Evolutionary conservation across 2,888 invertebrate species (phyloP), one percentile per base, ranked within the genome.

Genomic region (Watsonalla cultraria): DNA sequence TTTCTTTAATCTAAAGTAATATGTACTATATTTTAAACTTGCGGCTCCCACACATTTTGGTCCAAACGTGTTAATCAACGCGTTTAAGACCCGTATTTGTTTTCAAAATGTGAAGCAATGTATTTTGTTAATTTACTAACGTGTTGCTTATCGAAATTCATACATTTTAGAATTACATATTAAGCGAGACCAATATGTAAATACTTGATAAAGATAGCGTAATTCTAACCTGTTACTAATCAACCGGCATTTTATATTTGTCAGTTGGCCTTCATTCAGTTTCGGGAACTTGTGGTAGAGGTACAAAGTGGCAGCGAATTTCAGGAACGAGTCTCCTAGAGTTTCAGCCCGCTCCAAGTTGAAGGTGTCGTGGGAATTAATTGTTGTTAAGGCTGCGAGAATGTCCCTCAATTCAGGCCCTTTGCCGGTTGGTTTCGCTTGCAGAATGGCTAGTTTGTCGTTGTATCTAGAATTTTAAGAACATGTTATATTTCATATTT

Each of bases 281-380:
- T 81, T 78, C 0, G 94, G 93, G 77, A 94, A 96, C 54, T 91
- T 90, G 63, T 94, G 92, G 74, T 92, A 95, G 15, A 97, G 86
- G 76, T 93, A 96, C 5, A 96, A 80, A 0, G 95, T 95, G 0
- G 93, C 91, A 1, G 95, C 93, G 66, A 94, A 95, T 84, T 98
- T 98, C 7, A 98, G 86, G 80, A 96, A 96, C 0, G 97, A 95
- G 79, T 98, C 98, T 0, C 98, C 98, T 5, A 98, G 91, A 0
- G 96, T 96, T 82, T 98, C 98, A 11, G 95, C 86, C 0, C 97
- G 88, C 76, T 98, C 98, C 65, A 96, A 80, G 75, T 96, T 93
- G 61, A 97, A 93, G 6, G 92, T 92, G 70, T 98, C 98, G 59
- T 94, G 91, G 0, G 95, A 93, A 56, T 93, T 92, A 42, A 94